Base-by-base conservation (phyloP, 1,140 invertebrate genomes). In the Drosophila parabipectinata region DNA sequence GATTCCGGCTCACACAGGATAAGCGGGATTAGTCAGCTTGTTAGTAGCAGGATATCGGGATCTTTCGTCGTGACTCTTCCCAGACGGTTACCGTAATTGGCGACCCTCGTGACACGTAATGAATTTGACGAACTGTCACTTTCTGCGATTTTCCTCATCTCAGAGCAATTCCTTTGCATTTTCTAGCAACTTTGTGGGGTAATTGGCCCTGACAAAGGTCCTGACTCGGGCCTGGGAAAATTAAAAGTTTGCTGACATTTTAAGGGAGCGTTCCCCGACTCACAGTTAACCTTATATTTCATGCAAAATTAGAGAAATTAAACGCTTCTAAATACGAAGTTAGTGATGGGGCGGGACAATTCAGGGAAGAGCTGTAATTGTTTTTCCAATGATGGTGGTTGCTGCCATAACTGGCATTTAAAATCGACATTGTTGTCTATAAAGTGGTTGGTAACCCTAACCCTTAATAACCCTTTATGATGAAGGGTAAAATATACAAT, bases 171-270 rank as follows among this genome's bases (percentile, higher is more conserved):
- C 41, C 48, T 30, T 48, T 64, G 34, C 59, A 60, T 67, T 75
- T 67, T 76, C 50, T 51, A 44, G 44, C 52, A 7, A 10, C 18
- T 4, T 18, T 18, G 32, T 54, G 44, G 71, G 66, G 87, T 85
- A 88, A 87, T 88, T 87, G 82, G 75, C 83, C 82, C 52, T 88
- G 82, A 87, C 82, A 87, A 66, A 87, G 78, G 82, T 87, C 82
- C 71, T 66, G 83, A 62, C 78, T 78, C 63, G 55, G 37, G 56
- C 24, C 32, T 61, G 54, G 45, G 62, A 77, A 68, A 68, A 26
- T 12, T 53, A 47, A 32, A 48, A 56, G 58, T 76, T 68, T 59
- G 62, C 76, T 76, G 73, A 76, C 72, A 76, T 54, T 47, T 28
- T 12, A 26, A n/a, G 14, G 21, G 41, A 15, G n/a, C 26, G 21